Percentiles rank a stretch among this genome's conserved stretches.
Evolutionary conservation across 1,140 invertebrate genomes (phyloP).

Genomic region (Lordiphosa collinella): DNA sequence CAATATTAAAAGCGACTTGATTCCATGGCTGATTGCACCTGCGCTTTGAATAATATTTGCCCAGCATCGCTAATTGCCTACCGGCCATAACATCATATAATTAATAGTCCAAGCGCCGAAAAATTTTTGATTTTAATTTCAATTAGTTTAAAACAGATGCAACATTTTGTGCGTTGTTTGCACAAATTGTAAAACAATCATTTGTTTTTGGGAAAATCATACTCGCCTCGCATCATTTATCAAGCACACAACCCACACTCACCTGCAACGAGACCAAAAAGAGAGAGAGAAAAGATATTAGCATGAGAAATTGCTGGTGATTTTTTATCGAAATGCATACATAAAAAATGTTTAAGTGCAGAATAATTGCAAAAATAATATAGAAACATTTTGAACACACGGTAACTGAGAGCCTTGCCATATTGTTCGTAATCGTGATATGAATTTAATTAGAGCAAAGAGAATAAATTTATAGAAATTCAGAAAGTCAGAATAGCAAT

Average conservation of each 20-base stretch:
- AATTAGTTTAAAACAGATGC: conserved; percentile 19
- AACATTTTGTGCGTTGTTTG: conserved; percentile 29
- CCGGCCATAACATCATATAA: conserved; percentile 42
- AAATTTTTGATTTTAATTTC: conserved; percentile 22
- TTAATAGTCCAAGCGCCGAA: conserved; percentile 36
- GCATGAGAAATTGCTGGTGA: conserved; percentile 19
- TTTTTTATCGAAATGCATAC: conserved; percentile 1
- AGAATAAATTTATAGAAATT: too few relatives aligned
- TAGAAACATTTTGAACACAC: too few relatives aligned
- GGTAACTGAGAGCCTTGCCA: too few relatives aligned
- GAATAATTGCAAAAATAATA: conserved; percentile 18
- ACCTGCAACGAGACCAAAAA: conserved; percentile 52
- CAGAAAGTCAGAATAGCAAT: too few relatives aligned
- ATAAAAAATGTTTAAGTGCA: conserved; percentile 23
- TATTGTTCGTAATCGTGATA: too few relatives aligned
- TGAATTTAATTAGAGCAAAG: too few relatives aligned
- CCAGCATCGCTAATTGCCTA: conserved; percentile 48
- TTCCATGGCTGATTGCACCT: conserved; percentile 21
- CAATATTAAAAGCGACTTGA: conserved; percentile 26
- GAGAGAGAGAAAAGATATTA: conserved; percentile 11
- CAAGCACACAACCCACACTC: conserved; percentile 24
- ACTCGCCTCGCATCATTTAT: conserved; percentile 16
- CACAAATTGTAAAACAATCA: conserved; percentile 43
- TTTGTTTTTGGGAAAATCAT: conserved; percentile 32
- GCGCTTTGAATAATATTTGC: conserved; percentile 34